phyloP scores from a whole-genome alignment of 2,113 vertebrate genomes.

The Alosa alosa region DNA sequence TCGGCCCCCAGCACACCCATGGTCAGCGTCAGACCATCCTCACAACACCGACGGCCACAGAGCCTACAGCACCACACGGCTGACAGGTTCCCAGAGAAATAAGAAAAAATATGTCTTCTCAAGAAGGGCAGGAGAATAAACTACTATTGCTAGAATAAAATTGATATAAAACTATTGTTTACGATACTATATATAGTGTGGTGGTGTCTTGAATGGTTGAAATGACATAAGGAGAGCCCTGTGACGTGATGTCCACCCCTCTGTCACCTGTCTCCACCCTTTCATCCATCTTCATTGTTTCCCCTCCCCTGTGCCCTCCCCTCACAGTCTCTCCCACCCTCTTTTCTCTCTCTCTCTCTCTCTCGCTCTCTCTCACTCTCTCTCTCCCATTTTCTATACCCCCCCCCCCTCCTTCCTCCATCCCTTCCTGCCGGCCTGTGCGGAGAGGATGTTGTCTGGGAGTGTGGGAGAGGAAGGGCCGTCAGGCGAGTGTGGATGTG shows the following conservation, averaged over 20 bases:
- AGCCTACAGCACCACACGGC: neutral
- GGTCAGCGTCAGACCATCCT: neutral
- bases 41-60: neutral
- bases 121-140: neutral
- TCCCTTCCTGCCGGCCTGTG: slow-evolving; percentile 72
- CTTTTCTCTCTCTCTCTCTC: slow-evolving; percentile 25
- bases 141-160: neutral
- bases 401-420: slow-evolving; percentile 46
- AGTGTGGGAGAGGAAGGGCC: slow-evolving; percentile 62
- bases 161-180: neutral
- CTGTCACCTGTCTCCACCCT: slow-evolving; percentile 25
- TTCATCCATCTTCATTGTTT: slow-evolving; percentile 29
- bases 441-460: slow-evolving; percentile 68
- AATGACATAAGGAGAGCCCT: neutral
- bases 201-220: neutral
- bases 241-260: slow-evolving; percentile 37
- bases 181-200: neutral
- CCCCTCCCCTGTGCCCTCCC: slow-evolving; percentile 10
- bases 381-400: neutral
- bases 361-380: slow-evolving; percentile 13
- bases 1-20: neutral
- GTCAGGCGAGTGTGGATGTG: slow-evolving; percentile 63
- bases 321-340: neutral
- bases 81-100: neutral
- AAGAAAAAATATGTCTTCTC: neutral